Base-by-base conservation (phyloP, 35 echinoderm and acorn worm genomes). In the Anneissia japonica region DNA sequence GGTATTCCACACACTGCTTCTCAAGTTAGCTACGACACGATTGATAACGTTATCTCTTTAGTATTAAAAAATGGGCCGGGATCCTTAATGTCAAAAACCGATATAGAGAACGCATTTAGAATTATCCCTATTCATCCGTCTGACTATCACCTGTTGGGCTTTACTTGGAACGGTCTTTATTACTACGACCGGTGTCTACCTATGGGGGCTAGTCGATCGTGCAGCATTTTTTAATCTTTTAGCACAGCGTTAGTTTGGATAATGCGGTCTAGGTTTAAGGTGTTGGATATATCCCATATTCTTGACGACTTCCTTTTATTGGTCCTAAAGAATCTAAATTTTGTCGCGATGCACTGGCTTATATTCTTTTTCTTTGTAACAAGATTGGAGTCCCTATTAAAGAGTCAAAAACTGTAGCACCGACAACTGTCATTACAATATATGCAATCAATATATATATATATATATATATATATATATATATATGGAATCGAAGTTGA, bases 101-200 rank as follows among this genome's bases (percentile, higher is more conserved):
- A 90, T 36, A 90, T 90, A 21, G 46, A 85, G 83, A 85, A 74
- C 28, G 83, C 82, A 4, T 85, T 90, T 85, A 31, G 89, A 7
- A 32, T 90, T 0, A 35, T 90, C 9, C 89, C 82, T 0, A 76
- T 90, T 39, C 11, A 31, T 35, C 88, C 88, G 13, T 11, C 39
- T 4, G 83, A 78, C 80, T 77, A 75, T 33, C 72, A 85, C 23
- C 74, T 90, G 12, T 78, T 90, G 26, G 88, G 88, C 6, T 83
- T 90, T 10, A 12, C n/a, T 9, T 79, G 73, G 29, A 26, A 86
- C 9, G 83, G 51, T 21, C 6, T 13, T 12, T 86, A 32, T 35
- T 80, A 79, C 74, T 80, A 56, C 43, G 89, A 86, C 74, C 35
- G 79, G 10, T 80, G 75, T 23, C 39, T 82, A 0, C 84, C 84